A percentile compares a stretch with the other conserved stretches of the same genome.
phyloP scores from a whole-genome alignment of 2,113 vertebrate genomes.

The Opisthocomus hoazin region DNA sequence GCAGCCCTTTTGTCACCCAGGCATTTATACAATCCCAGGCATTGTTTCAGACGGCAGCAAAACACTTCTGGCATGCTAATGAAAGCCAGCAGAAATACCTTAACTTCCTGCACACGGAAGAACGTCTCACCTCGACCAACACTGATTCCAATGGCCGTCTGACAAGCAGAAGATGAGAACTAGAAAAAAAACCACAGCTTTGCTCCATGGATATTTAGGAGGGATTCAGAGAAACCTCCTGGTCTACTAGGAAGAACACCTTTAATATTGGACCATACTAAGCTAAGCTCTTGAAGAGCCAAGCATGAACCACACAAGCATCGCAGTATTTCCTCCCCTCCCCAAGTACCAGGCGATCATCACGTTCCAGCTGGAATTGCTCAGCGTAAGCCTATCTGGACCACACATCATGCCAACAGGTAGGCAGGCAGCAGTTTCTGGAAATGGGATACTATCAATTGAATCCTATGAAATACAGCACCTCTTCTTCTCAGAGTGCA shows the following conservation, averaged over 20 bases:
- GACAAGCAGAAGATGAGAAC: background rate
- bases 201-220: background rate
- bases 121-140: background rate
- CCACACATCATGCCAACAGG: background rate
- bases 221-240: background rate
- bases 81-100: background rate
- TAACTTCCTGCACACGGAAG: background rate
- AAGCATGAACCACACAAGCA: background rate
- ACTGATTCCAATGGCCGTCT: background rate
- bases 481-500: conserved; percentile 21
- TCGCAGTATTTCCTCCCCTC: background rate
- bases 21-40: background rate
- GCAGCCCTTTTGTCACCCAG: background rate
- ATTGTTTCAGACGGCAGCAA: background rate
- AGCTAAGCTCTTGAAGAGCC: background rate
- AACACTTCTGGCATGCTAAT: background rate
- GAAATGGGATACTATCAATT: conserved; percentile 3
- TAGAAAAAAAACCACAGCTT: background rate
- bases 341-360: background rate
- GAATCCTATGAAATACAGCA: conserved; percentile 17
- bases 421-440: background rate
- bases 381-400: background rate
- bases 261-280: background rate
- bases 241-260: background rate
- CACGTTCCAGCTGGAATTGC: background rate